Conservation (phyloP, 23 tunicate genomes). For the Halocynthia roretzi region DNA sequence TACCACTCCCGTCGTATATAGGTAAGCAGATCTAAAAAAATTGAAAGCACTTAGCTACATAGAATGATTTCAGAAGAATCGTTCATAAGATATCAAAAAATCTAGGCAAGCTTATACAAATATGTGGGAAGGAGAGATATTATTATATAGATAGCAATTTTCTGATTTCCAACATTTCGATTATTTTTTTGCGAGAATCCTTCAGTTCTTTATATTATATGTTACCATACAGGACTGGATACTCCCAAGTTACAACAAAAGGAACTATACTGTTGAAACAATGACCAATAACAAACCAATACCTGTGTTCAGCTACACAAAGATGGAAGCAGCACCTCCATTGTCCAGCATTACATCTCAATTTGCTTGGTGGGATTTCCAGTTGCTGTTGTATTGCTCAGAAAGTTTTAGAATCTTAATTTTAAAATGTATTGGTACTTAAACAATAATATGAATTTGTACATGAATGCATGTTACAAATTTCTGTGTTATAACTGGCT, state of each 20-base stretch:
- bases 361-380: constrained; percentile 17
- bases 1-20: background rate
- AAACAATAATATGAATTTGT: background rate
- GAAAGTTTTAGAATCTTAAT: background rate
- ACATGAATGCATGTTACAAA: background rate
- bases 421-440: background rate
- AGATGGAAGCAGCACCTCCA: constrained; percentile 22
- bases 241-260: constrained; percentile 7
- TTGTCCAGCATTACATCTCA: constrained; percentile 14
- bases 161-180: no score
- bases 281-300: constrained; percentile 7
- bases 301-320: constrained; percentile 25
- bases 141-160: background rate
- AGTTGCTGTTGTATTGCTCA: background rate
- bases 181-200: background rate
- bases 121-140: background rate
- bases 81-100: background rate
- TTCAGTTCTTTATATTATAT: background rate
- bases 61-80: no score
- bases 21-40: no score
- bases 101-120: background rate
- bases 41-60: no score
- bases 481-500: background rate
- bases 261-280: background rate
- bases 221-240: constrained; percentile 17